A percentile compares a stretch with the other conserved stretches of the same genome.
phyloP scores from a whole-genome alignment of 1,140 invertebrate genomes.

The Tribolium madens region DNA sequence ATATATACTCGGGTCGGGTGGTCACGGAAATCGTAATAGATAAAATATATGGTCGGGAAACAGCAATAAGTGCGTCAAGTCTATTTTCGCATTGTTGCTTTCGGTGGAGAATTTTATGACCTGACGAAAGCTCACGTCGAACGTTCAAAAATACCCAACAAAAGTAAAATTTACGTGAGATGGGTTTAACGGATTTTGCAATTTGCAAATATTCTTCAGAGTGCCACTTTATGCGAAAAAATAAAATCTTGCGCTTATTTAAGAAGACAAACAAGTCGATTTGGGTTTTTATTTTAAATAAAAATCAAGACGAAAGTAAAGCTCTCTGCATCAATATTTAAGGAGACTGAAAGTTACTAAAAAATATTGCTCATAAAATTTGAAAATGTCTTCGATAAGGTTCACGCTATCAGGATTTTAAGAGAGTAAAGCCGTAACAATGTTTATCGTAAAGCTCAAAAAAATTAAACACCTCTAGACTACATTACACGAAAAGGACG shows the following conservation, averaged over 20 bases:
- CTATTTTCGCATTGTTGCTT: slow-evolving; percentile 24
- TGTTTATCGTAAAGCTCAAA: too few relatives aligned
- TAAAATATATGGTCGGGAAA: slow-evolving; percentile 26
- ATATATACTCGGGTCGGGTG: slow-evolving; percentile 23
- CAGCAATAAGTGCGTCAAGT: slow-evolving; percentile 31
- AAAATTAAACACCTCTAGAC: not conserved
- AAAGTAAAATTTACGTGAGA: not conserved
- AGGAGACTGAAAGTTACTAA: not conserved
- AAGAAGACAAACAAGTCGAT: too few relatives aligned
- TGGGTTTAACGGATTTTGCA: too few relatives aligned
- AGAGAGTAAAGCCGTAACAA: too few relatives aligned
- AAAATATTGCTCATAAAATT: not conserved
- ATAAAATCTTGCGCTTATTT: too few relatives aligned
- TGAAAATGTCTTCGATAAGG: not conserved
- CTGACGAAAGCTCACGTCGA: not conserved
- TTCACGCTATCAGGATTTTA: not conserved
- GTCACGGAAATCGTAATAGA: slow-evolving; percentile 33
- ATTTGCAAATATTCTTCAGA: too few relatives aligned
- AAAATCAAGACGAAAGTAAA: too few relatives aligned
- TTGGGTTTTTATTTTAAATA: too few relatives aligned
- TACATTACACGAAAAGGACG: not conserved
- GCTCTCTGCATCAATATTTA: too few relatives aligned
- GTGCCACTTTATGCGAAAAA: too few relatives aligned
- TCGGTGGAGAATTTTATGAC: slow-evolving; percentile 3
- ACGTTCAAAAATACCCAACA: too few relatives aligned